Base-by-base conservation (phyloP, 2,113 vertebrate genomes). In the Crotalus tigris region DNA sequence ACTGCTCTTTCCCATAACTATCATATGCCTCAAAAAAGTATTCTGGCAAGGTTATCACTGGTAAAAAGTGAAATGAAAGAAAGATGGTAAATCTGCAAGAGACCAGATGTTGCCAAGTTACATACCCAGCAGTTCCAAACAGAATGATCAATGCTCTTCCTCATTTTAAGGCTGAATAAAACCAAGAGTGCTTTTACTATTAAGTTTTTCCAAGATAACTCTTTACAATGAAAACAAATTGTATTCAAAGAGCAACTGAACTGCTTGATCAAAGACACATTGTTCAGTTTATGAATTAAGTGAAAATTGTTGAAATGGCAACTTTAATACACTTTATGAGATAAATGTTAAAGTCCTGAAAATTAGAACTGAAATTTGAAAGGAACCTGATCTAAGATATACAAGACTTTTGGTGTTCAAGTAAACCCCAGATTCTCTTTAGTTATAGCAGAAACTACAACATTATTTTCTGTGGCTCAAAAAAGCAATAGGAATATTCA, bases 311-410 rank as follows among this genome's bases (percentile, higher is more conserved):
- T 91, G n/a, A 46, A 93, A 15, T n/a, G 8, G 81, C 24, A 57
- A 29, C 24, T 87, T 29, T 85, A 33, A 51, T 9, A 24, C 93
- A 85, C 59, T 92, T 87, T 26, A 6, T 1, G 92, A 69, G 51
- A 90, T 88, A 95, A 94, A 91, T 46, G 24, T 94, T 64, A 61
- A 19, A 94, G 46, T 91, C 88, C 10, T 26, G 15, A 29, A 26
- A 91, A 59, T 29, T 46, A 91, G 8, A 53, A 54, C 46, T 86
- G 46, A 57, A 55, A 91, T 9, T n/a, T 75, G 29, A 21, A 75
- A 91, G 64, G 54, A n/a, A 44, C 23, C 39, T 57, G 29, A 86
- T 44, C 39, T 17, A 26, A 85, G 33, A 13, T 85, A 91, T 24
- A 9, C 23, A 44, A 13, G 90, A 29, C 51, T 91, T 39, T 44